Conservation (phyloP, 1,140 invertebrate genomes). For the Hormaphis cornu region DNA sequence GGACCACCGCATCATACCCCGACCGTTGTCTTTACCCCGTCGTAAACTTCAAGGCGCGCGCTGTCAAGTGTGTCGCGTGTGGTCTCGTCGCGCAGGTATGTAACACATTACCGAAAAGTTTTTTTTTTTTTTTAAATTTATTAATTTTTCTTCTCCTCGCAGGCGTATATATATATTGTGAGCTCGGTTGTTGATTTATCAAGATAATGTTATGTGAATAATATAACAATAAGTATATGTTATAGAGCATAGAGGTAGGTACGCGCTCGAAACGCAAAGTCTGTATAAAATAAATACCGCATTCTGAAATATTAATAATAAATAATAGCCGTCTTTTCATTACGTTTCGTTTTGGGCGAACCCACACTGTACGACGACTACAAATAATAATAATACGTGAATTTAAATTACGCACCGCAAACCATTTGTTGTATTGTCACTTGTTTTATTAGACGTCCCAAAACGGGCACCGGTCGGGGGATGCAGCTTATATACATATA, state of each 20-base stretch:
- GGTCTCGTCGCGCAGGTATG: constrained; percentile 1
- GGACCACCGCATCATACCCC: constrained; percentile 21
- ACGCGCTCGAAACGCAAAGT: constrained; percentile 2
- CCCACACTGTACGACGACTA: background rate
- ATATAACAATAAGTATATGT: constrained; percentile 9
- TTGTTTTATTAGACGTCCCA: no score
- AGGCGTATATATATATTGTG: no score
- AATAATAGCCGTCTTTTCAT: background rate
- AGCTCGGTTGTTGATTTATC: constrained; percentile 4
- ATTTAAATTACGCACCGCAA: background rate
- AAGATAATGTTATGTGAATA: constrained; percentile 8
- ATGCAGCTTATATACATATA: no score
- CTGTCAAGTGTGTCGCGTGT: constrained; percentile 31
- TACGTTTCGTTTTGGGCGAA: background rate
- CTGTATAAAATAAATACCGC: background rate
- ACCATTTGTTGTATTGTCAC: background rate
- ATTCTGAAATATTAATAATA: constrained; percentile 2
- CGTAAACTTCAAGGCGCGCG: constrained; percentile 19
- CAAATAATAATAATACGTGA: no score
- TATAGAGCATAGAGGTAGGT: no score
- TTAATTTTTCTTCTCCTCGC: constrained; percentile 11
- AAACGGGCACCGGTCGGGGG: no score
- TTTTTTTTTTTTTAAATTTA: constrained; percentile 19
- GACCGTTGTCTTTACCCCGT: constrained; percentile 15
- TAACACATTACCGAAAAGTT: constrained; percentile 7